Conservation (phyloP, 2,888 invertebrate species). For the Meteorus colon region DNA sequence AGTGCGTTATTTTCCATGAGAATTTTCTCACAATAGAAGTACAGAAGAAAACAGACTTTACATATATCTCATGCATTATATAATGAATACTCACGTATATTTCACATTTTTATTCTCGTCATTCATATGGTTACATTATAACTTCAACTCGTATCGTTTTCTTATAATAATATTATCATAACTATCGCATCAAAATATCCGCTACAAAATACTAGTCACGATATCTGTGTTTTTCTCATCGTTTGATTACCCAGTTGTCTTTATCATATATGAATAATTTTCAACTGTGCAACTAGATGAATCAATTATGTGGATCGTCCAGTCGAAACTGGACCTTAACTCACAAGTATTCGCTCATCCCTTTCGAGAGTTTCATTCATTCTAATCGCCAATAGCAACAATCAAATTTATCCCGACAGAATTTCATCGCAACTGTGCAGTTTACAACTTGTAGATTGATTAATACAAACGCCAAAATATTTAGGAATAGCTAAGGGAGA, state of each 20-base stretch:
- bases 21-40: not conserved
- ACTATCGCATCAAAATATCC: conserved; percentile 31
- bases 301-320: too few relatives aligned
- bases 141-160: conserved; percentile 28
- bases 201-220: conserved; percentile 30
- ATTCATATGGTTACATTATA: conserved; percentile 30
- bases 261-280: not conserved
- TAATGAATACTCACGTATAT: conserved; percentile 18
- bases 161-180: conserved; percentile 28
- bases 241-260: not conserved
- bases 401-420: conserved; percentile 2
- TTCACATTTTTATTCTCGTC: conserved; percentile 43
- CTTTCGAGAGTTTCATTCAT: conserved; percentile 11
- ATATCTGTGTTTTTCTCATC: conserved; percentile 24
- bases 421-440: not conserved
- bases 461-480: conserved; percentile 3
- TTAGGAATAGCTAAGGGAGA: not conserved
- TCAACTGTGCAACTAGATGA: too few relatives aligned
- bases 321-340: too few relatives aligned
- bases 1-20: conserved; percentile 26
- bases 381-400: conserved; percentile 25
- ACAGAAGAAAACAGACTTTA: not conserved
- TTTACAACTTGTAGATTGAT: not conserved
- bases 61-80: conserved; percentile 11
- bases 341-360: too few relatives aligned